Conservation (phyloP, 1,140 invertebrate species). For the Panagrolaimus sp. region DNA sequence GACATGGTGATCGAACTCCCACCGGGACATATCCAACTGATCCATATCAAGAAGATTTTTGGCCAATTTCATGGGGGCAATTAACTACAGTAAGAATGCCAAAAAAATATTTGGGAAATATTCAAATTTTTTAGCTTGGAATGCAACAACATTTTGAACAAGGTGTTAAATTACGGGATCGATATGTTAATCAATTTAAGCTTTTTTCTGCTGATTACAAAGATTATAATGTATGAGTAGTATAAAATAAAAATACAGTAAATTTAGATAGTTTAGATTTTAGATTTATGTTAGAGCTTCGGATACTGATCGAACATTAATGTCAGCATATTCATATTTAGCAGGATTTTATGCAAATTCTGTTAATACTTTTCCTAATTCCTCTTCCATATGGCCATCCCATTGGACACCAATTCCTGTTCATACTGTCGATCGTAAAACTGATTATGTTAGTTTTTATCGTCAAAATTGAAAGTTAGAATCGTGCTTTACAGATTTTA, state of each 20-base stretch:
- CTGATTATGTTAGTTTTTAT: background rate
- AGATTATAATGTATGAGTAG: background rate
- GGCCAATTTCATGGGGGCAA: constrained; percentile 17
- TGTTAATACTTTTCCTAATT: background rate
- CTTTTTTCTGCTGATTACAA: background rate
- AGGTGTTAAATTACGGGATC: background rate
- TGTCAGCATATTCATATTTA: constrained; percentile 1
- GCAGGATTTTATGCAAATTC: background rate
- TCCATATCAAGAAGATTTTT: constrained; percentile 17
- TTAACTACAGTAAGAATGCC: constrained; percentile 8
- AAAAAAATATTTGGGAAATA: background rate
- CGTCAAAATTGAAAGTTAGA: background rate
- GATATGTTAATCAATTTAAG: background rate
- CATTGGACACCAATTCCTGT: constrained; percentile 12
- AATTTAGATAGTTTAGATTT: no score
- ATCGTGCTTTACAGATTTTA: background rate
- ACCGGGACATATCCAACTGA: constrained; percentile 15
- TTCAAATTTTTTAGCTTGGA: background rate
- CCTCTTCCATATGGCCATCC: background rate
- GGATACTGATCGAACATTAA: constrained; percentile 2
- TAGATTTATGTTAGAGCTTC: background rate
- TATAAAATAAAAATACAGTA: no score
- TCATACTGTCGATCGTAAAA: constrained; percentile 1
- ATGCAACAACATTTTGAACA: constrained; percentile 6
- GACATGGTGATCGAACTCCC: constrained; percentile 23